These are phyloP conservation scores for Protonemura montana DNA, from an alignment of 2,888 invertebrate genomes.

Conservation along the genomic window DNA sequence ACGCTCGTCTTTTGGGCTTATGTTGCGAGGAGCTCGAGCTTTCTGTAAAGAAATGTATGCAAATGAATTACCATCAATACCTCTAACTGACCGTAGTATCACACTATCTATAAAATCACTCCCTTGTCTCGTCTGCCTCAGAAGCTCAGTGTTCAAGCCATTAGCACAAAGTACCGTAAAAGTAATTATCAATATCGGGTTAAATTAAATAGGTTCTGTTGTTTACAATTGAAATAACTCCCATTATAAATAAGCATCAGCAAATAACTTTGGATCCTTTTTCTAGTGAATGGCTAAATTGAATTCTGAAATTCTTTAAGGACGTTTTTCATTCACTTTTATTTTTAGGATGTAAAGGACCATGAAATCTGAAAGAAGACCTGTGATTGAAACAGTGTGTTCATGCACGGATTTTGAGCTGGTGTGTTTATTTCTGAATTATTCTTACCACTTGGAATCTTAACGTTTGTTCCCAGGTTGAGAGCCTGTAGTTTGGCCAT, in stretches of 20 bases:
- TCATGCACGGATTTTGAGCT: slow-evolving; percentile 1
- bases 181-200: too few species aligned
- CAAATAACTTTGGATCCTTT: background rate
- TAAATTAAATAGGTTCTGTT: too few species aligned
- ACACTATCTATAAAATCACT: too few species aligned
- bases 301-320: background rate
- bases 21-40: slow-evolving; percentile 55
- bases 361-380: background rate
- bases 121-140: too few species aligned
- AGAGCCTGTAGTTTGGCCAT: slow-evolving; percentile 84
- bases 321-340: background rate
- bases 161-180: too few species aligned
- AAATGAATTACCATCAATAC: too few species aligned
- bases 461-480: slow-evolving; percentile 81
- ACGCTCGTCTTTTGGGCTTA: slow-evolving; percentile 80
- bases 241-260: background rate
- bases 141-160: too few species aligned
- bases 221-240: too few species aligned
- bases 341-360: background rate
- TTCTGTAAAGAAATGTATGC: slow-evolving; percentile 56
- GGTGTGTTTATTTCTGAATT: background rate
- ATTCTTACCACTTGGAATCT: slow-evolving; percentile 79
- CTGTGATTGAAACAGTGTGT: slow-evolving; percentile 7
- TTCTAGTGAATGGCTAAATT: background rate
- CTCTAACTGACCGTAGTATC: too few species aligned